Evolutionary conservation across 1,140 invertebrate genomes (phyloP), one percentile per base, ranked within the genome.

Genomic region (Nebria ingens): DNA sequence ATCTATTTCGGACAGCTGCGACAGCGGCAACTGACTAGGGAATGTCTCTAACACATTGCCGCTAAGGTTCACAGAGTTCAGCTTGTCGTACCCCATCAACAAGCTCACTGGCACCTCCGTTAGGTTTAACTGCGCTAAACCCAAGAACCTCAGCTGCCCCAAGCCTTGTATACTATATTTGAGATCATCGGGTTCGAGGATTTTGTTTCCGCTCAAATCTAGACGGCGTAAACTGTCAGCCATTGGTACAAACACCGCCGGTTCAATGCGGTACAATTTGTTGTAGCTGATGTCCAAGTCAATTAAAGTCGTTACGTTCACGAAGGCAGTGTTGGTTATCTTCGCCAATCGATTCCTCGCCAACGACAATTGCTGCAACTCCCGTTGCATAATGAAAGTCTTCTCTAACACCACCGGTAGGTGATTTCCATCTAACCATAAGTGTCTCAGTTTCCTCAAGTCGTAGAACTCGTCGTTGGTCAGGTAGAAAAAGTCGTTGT

Each of bases 401-500:
- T 81, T 75, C 65, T 89, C 85, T 19, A 85, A 73, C 25, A 88
- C 74, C 2, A 86, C 84, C 2, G 85, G 83, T 51, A 90, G 69
- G 64, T 84, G 79, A 72, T 90, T 91, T 21, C 86, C 85, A 62
- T 89, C 85, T 58, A 90, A 71, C 61, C 76, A 73, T 49, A 91
- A 73, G 60, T 77, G 78, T 62, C 79, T 79, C 34, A 91, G 70
- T 57, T 77, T 78, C 62, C 79, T 80, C 55, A 88, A 72, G 64
- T 84, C 82, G 56, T 76, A 76, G 62, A 88, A 87, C 64, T 85
- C 83, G 62, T 89, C 86, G 17, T 82, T 72, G 58, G 80, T 79
- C 49, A 91, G 69, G 70, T 87, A 87, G 69, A 86, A 85, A 61
- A 91, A 84, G 59, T 79, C 69, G 64, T 91, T 91, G 64, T 86